Conservation (phyloP, 2,797 vertebrate species). For the Lophotriccus pileatus region DNA sequence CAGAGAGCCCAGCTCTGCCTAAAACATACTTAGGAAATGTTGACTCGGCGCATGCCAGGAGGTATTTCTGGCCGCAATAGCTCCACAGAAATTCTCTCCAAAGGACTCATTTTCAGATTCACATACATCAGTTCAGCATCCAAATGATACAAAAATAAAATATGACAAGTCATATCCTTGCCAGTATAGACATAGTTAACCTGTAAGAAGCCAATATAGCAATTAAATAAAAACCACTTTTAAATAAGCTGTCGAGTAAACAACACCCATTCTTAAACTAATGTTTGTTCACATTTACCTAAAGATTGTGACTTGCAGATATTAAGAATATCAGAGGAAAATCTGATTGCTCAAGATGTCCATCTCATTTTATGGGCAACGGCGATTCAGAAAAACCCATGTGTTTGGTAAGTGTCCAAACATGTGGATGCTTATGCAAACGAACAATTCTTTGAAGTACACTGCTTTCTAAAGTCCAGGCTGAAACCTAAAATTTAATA, state of each 20-base stretch:
- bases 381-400: conserved; percentile 37
- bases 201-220: not conserved
- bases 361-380: conserved; percentile 23
- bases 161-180: not conserved
- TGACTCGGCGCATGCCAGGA: not conserved
- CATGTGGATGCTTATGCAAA: conserved; percentile 53
- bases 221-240: not conserved
- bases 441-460: conserved; percentile 58
- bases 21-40: conserved; percentile 22
- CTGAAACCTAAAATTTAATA: conserved; percentile 57
- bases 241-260: not conserved
- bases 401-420: conserved; percentile 58
- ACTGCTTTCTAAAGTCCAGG: conserved; percentile 23
- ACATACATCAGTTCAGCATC: not conserved
- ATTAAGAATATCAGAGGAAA: not conserved
- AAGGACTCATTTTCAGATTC: conserved; percentile 10
- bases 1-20: not conserved
- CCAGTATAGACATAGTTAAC: not conserved
- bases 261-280: not conserved
- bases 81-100: not conserved
- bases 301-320: not conserved
- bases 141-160: conserved; percentile 2
- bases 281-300: not conserved
- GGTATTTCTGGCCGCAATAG: not conserved
- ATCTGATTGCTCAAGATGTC: conserved; percentile 36